These are phyloP conservation scores for Heteromyza rotundicornis DNA, from an alignment of 2,888 invertebrate species.

Conservation along the genomic window DNA sequence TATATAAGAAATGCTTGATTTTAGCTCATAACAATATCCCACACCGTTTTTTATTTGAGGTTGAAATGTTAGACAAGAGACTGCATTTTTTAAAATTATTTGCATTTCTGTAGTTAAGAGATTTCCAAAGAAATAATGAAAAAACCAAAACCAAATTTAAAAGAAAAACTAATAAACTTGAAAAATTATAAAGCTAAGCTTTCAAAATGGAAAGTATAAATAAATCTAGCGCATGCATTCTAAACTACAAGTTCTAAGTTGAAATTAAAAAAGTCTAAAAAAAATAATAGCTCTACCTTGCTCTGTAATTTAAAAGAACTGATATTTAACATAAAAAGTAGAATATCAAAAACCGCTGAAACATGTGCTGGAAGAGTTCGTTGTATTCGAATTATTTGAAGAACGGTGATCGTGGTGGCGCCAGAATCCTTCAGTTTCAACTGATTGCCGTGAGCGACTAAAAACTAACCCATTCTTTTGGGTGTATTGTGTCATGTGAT, in stretches of 20 bases:
- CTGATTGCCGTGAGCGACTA: too few species aligned
- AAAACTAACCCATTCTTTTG: too few species aligned
- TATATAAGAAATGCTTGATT: neutral
- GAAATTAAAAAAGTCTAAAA: slow-evolving; percentile 1
- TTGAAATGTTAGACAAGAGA: too few species aligned
- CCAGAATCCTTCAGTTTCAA: neutral
- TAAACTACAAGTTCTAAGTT: neutral
- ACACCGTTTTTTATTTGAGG: too few species aligned
- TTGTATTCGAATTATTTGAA: neutral
- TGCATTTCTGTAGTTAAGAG: too few species aligned
- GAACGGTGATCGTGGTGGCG: neutral
- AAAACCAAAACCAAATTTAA: neutral
- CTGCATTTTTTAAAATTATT: too few species aligned
- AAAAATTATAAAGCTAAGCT: neutral
- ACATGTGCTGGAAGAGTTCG: neutral
- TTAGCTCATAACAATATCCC: neutral
- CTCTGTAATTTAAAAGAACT: neutral
- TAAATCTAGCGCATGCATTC: neutral
- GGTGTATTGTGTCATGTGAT: neutral
- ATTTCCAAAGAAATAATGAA: too few species aligned
- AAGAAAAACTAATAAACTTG: slow-evolving; percentile 1
- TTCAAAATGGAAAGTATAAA: neutral
- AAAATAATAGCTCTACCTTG: slow-evolving; percentile 8
- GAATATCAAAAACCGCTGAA: neutral
- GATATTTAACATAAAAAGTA: neutral